Base-by-base conservation (phyloP, 2,888 invertebrate genomes). In the Morpho helenor region DNA sequence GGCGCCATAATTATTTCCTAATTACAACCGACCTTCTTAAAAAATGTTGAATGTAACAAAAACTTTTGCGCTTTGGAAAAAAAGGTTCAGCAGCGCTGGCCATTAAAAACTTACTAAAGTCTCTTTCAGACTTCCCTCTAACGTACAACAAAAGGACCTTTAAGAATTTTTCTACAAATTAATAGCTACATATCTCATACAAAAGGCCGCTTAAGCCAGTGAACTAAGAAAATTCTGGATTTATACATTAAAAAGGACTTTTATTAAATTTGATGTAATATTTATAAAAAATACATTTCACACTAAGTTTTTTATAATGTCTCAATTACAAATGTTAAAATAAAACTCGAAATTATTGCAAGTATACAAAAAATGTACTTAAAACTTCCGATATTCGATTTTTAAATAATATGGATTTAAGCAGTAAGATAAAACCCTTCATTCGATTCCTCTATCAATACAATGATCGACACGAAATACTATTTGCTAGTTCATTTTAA, bases 361-460 rank as follows among this genome's bases (percentile, higher is more conserved):
- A 31, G 31, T 5, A 5, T 31, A 5, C 3, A 31, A 31, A 31
- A 31, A 31, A 31, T 31, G 5, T 31, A 31, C 31, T 31, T 31
- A 5, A 57, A 51, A 60, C 61, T 61, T 65, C 54, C 56, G 62
- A 60, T 57, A 59, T 61, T 55, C 54, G 52, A 61, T 50, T 53
- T 56, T 61, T 54, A 64, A 57, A 61, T 61, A 49, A 55, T 48
- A 31, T 31, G 49, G 63, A 59, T 52, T 63, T 61, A 60, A 63
- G 53, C 56, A 61, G 31, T 31, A 31, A 62, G 59, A 62, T 61
- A 56, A 59, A 53, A 31, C 56, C 58, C 53, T 61, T 56, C 59
- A 57, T 62, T 61, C 59, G 63, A 56, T 60, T 65, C 66, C 65
- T 65, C 64, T 52, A 42, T n/a, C 50, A n/a, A 42, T 40, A 42